phyloP scores from a whole-genome alignment of 2,113 vertebrate species.

The Meriones unguiculatus region DNA sequence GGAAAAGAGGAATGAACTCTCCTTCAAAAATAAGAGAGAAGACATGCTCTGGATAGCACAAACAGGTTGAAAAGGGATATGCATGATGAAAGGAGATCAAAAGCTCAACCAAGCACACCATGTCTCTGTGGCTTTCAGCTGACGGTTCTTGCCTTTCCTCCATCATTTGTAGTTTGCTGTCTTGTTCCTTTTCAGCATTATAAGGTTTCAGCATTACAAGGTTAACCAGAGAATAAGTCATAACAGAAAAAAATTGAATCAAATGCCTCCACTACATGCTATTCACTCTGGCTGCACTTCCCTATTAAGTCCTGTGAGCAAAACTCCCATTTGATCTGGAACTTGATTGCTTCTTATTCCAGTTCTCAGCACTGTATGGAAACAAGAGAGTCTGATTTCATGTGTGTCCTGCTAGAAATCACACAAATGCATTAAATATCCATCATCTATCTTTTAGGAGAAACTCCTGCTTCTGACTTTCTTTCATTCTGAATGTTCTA shows the following conservation, averaged over 20 bases:
- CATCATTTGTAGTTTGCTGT: background rate
- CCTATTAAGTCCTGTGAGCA: background rate
- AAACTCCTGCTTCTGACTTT: background rate
- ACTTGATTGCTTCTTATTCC: conserved; percentile 5
- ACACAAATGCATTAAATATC: conserved; percentile 21
- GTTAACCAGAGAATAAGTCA: conserved; percentile 32
- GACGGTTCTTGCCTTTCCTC: background rate
- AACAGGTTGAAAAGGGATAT: background rate
- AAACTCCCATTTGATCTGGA: background rate
- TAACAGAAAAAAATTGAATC: conserved; percentile 40
- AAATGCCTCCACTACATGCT: background rate
- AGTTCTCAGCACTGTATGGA: background rate
- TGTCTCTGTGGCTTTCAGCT: background rate
- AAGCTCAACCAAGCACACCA: background rate
- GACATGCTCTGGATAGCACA: background rate
- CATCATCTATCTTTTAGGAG: background rate
- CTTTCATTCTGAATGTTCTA: background rate
- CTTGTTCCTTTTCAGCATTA: conserved; percentile 45
- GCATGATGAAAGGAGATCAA: background rate
- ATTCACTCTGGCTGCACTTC: background rate
- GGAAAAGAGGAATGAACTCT: background rate
- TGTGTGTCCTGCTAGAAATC: conserved; percentile 18
- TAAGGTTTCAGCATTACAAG: background rate
- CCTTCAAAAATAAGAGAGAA: background rate
- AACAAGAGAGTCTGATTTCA: background rate